Conservation (phyloP, 2,797 vertebrate species). For the Eutrigla gurnardus region DNA sequence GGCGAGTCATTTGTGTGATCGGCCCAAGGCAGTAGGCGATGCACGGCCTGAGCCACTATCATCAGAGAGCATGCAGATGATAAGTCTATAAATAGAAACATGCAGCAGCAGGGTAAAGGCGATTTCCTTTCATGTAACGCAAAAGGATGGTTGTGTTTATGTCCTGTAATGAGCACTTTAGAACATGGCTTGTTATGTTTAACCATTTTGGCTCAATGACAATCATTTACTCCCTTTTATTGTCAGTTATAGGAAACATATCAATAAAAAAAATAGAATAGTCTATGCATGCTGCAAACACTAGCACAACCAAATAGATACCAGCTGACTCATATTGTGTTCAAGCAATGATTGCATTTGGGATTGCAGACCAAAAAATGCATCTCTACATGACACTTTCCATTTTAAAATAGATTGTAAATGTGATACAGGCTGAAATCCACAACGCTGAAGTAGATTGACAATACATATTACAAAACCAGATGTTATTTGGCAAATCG, state of each 20-base stretch:
- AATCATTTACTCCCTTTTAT: not conserved
- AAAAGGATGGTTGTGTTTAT: slow-evolving; percentile 49
- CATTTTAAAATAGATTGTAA: too few species aligned
- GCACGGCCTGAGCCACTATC: slow-evolving; percentile 70
- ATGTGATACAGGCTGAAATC: slow-evolving; percentile 6
- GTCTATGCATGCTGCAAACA: not conserved
- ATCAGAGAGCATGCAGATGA: slow-evolving; percentile 79
- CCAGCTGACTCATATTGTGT: not conserved
- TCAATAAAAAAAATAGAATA: not conserved
- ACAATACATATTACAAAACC: slow-evolving; percentile 20
- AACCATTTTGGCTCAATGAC: not conserved
- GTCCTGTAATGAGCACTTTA: slow-evolving; percentile 19
- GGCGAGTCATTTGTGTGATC: slow-evolving; percentile 58
- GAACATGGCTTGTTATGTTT: slow-evolving; percentile 7
- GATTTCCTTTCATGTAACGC: slow-evolving; percentile 70
- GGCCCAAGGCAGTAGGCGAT: slow-evolving; percentile 60
- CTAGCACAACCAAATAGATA: not conserved
- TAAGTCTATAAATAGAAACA: slow-evolving; percentile 80
- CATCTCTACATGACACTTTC: slow-evolving; percentile 7
- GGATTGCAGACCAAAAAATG: slow-evolving; percentile 4
- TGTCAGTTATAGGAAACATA: not conserved
- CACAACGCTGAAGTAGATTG: slow-evolving; percentile 3
- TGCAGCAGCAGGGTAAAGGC: slow-evolving; percentile 61
- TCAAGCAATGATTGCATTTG: not conserved
- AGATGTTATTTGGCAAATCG: slow-evolving; percentile 20